A percentile compares a stretch with the other conserved stretches of the same genome.
Evolutionary conservation across 2,113 vertebrate species (phyloP).

Genomic region (Ictidomys tridecemlineatus): DNA sequence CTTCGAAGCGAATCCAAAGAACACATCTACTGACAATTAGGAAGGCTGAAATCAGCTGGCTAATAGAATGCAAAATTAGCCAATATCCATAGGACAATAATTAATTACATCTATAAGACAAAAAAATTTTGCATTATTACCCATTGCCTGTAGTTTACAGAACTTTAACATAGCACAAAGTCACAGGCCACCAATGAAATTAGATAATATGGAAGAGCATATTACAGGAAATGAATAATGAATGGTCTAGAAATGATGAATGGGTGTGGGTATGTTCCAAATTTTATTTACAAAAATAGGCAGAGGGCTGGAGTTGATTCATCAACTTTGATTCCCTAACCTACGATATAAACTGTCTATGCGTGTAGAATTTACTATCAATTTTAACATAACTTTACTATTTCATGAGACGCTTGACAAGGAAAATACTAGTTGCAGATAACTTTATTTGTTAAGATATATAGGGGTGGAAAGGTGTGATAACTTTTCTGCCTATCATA

Average conservation of each 20-base stretch:
- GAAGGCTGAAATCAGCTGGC: neutral
- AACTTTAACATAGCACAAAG: neutral
- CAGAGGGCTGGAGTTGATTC: neutral
- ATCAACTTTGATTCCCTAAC: neutral
- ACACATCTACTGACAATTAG: neutral
- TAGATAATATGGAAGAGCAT: neutral
- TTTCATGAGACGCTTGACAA: neutral
- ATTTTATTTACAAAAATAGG: neutral
- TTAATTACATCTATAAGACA: neutral
- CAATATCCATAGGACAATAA: neutral
- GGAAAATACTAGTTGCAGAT: neutral
- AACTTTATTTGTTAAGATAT: neutral
- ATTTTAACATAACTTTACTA: neutral
- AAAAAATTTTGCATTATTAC: neutral
- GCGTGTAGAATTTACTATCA: neutral
- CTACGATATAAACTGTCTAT: neutral
- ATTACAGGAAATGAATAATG: neutral
- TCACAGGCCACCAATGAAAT: neutral
- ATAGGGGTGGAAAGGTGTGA: neutral
- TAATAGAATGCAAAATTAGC: constrained; percentile 2
- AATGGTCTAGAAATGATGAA: neutral
- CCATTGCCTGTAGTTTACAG: neutral
- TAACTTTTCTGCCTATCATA: neutral
- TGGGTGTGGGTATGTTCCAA: neutral
- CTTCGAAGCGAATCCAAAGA: constrained; percentile 13